Conservation (phyloP, 2,113 vertebrate species). For the Spizaetus ornatus region DNA sequence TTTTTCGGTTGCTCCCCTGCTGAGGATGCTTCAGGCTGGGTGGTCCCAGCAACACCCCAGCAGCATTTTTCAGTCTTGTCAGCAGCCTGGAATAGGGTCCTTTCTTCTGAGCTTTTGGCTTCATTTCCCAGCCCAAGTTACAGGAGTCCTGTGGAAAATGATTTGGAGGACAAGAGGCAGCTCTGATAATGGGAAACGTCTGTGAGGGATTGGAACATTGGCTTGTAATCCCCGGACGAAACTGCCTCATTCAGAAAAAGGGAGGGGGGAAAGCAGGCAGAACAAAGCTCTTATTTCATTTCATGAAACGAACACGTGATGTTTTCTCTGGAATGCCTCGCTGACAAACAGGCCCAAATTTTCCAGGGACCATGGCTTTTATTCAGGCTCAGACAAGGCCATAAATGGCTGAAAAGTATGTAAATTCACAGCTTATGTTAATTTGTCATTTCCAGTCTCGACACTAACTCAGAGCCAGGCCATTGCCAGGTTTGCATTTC, state of each 20-base stretch:
- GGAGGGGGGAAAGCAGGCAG: neutral
- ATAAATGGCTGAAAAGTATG: constrained; percentile 14
- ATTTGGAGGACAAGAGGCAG: constrained; percentile 58
- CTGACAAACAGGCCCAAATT: neutral
- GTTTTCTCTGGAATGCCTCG: constrained; percentile 52
- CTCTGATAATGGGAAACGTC: constrained; percentile 61
- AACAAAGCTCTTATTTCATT: constrained; percentile 58
- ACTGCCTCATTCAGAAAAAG: constrained; percentile 57
- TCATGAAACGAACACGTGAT: constrained; percentile 26
- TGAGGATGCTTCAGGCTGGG: constrained; percentile 35
- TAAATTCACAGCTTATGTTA: neutral
- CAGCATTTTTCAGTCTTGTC: constrained; percentile 40
- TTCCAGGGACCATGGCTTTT: constrained; percentile 34
- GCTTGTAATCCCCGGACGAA: constrained; percentile 36
- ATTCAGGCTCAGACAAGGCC: constrained; percentile 1
- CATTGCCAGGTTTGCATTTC: neutral
- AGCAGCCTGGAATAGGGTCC: constrained; percentile 41
- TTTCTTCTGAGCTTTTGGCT: constrained; percentile 36
- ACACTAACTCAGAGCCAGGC: neutral
- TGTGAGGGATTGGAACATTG: constrained; percentile 53
- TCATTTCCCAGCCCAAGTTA: neutral
- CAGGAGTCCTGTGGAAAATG: constrained; percentile 49
- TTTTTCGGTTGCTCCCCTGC: neutral
- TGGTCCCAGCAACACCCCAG: constrained; percentile 29
- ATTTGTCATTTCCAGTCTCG: constrained; percentile 33